phyloP scores from a whole-genome alignment of 2,113 vertebrate species.

The Terrapene triunguis region DNA sequence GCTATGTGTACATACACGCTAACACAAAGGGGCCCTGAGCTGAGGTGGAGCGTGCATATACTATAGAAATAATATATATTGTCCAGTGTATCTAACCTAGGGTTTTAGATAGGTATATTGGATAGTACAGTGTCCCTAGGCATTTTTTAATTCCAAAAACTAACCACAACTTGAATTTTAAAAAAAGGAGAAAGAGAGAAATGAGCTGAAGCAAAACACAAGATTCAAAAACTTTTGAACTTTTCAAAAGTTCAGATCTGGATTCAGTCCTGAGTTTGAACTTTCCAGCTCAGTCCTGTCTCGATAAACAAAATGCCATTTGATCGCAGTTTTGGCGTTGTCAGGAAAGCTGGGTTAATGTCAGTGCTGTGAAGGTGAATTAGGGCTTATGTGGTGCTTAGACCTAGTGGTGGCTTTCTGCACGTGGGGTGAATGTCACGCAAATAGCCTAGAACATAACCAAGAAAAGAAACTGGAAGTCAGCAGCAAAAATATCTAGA shows the following conservation, averaged over 20 bases:
- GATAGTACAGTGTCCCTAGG: fast-evolving
- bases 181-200: background rate
- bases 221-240: background rate
- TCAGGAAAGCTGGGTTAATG: background rate
- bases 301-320: background rate
- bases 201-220: background rate
- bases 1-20: background rate
- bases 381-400: background rate
- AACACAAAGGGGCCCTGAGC: background rate
- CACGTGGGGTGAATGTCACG: background rate
- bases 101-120: background rate
- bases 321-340: background rate
- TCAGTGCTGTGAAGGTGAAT: background rate
- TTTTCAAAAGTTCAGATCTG: background rate
- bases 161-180: background rate
- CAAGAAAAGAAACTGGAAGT: background rate
- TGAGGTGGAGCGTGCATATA: background rate
- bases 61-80: background rate
- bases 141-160: background rate
- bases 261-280: background rate
- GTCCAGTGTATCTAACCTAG: background rate
- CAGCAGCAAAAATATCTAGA: background rate
- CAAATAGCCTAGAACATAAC: background rate
- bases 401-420: background rate
- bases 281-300: background rate